Conservation (phyloP, 2,113 vertebrate species). For the Bambusicola thoracicus region DNA sequence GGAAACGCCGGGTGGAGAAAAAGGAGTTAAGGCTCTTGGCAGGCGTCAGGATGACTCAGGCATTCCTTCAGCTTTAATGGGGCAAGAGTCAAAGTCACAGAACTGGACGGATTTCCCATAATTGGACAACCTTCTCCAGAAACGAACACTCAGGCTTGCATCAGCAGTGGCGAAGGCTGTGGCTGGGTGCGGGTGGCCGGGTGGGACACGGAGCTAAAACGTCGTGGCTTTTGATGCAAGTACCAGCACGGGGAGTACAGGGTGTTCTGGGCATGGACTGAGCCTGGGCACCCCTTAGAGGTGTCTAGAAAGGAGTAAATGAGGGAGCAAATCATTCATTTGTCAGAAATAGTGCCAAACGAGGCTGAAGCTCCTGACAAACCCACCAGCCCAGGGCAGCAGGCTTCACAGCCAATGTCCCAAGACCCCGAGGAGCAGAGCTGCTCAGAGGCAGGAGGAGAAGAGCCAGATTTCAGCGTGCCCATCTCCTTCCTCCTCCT, state of each 20-base stretch:
- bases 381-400: neutral
- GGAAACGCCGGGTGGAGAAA: neutral
- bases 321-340: neutral
- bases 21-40: slow-evolving; percentile 19
- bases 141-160: neutral
- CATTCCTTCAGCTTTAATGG: slow-evolving; percentile 37
- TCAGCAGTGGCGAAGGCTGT: neutral
- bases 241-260: neutral
- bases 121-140: neutral
- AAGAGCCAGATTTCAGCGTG: neutral
- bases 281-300: neutral
- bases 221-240: neutral
- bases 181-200: fast-evolving
- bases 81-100: neutral
- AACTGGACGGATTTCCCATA: slow-evolving; percentile 2
- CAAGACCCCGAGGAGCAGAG: neutral
- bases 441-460: neutral
- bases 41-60: neutral
- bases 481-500: neutral
- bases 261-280: neutral
- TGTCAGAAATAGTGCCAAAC: neutral
- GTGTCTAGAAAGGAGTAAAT: neutral
- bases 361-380: neutral
- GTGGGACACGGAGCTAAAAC: fast-evolving
- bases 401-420: neutral